Percentiles rank a stretch among this genome's conserved stretches.
These are phyloP conservation scores for Halocynthia roretzi DNA, from an alignment of 23 tunicate species.

Conservation along the genomic window DNA sequence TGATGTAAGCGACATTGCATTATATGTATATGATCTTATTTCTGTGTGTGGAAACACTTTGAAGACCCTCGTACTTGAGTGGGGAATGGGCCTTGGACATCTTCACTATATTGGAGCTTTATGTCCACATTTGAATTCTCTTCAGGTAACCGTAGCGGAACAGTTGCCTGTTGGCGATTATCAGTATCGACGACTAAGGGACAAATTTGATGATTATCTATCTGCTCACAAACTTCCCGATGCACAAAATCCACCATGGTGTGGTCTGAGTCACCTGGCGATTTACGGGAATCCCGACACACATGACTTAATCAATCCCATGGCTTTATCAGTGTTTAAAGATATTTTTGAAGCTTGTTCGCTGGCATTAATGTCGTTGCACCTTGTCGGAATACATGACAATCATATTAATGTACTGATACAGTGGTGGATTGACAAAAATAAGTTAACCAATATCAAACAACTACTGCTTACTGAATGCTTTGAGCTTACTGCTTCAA, in stretches of 20 bases:
- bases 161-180: neutral
- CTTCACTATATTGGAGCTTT: neutral
- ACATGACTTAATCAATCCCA: neutral
- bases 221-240: neutral
- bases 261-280: neutral
- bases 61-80: neutral
- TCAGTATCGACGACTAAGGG: neutral
- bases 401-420: neutral
- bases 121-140: neutral
- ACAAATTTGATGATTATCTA: neutral
- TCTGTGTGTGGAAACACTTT: slow-evolving; percentile 2
- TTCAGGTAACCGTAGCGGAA: neutral
- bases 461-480: neutral
- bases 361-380: neutral
- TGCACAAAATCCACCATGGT: neutral
- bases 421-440: neutral
- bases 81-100: neutral
- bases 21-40: neutral
- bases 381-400: slow-evolving; percentile 1
- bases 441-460: neutral
- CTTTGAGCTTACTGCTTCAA: neutral
- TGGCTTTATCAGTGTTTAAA: neutral
- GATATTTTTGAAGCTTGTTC: neutral
- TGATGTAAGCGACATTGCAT: neutral
- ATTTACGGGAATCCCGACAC: neutral